Percentiles rank a stretch among this genome's conserved stretches.
phyloP scores from a whole-genome alignment of 2,797 vertebrate species.

The Adelosebastes latens region DNA sequence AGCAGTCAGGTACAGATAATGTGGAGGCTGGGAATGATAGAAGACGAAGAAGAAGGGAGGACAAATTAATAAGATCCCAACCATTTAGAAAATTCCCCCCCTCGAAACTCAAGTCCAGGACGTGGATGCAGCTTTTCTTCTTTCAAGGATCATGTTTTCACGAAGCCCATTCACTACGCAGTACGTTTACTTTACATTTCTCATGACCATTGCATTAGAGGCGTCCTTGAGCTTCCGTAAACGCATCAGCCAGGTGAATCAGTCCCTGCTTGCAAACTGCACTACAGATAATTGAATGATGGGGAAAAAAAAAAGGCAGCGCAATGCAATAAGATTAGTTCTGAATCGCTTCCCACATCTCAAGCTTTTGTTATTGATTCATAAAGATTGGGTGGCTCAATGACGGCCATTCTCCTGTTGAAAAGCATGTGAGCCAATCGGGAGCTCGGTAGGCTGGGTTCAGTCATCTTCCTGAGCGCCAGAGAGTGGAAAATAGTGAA shows the following conservation, averaged over 20 bases:
- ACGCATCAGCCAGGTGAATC: background rate
- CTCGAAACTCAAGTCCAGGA: background rate
- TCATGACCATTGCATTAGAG: background rate
- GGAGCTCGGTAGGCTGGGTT: background rate
- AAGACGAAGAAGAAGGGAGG: background rate
- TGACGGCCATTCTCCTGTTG: background rate
- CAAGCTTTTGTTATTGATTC: background rate
- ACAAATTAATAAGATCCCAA: background rate
- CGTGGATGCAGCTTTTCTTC: too few relatives aligned
- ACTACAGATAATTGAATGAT: background rate
- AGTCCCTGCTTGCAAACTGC: background rate
- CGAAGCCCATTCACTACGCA: background rate
- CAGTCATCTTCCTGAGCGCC: background rate
- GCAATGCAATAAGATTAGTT: background rate
- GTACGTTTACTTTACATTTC: background rate
- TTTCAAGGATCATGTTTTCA: background rate
- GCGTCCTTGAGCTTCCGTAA: background rate
- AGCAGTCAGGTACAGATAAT: slow-evolving; percentile 25
- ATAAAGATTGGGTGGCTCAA: background rate
- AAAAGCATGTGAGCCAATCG: too few relatives aligned
- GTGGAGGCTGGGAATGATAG: background rate
- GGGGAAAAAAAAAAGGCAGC: background rate
- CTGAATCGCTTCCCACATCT: background rate
- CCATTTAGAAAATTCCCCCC: background rate
- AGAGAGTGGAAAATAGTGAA: background rate